phyloP scores from a whole-genome alignment of 2,797 vertebrate genomes.

The Anniella stebbinsi region DNA sequence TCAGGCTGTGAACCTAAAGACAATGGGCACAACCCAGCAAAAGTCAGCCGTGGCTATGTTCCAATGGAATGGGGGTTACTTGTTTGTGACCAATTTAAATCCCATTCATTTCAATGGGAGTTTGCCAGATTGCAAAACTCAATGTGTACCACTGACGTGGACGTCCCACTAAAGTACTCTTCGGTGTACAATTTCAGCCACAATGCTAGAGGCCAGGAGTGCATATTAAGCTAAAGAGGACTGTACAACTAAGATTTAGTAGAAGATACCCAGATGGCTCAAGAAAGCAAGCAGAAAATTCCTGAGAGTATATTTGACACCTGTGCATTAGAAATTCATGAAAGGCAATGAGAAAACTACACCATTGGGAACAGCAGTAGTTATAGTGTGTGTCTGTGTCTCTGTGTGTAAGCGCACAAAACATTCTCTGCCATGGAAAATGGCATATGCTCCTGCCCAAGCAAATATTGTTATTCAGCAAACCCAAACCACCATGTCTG shows the following conservation, averaged over 20 bases:
- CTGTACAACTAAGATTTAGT: not conserved
- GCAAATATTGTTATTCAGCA: not conserved
- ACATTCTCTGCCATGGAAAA: not conserved
- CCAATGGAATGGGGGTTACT: not conserved
- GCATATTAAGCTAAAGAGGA: not conserved
- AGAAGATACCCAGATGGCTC: slow-evolving; percentile 18
- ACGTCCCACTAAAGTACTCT: not conserved
- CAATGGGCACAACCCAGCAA: not conserved
- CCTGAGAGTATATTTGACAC: not conserved
- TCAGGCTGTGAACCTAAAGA: not conserved
- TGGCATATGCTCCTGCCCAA: not conserved
- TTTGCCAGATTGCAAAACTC: not conserved
- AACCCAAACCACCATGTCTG: not conserved
- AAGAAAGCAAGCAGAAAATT: slow-evolving; percentile 12
- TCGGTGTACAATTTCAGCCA: not conserved
- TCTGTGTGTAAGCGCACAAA: accelerated
- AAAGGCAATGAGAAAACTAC: not conserved
- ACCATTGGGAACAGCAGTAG: not conserved
- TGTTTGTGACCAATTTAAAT: not conserved
- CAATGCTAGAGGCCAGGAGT: not conserved
- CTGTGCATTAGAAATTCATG: not conserved
- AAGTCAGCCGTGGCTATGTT: not conserved
- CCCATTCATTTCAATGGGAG: not conserved
- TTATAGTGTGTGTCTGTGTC: not conserved
- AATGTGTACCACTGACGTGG: not conserved